Conservation (phyloP, 2,113 vertebrate genomes). For the Hemibagrus wyckioides region DNA sequence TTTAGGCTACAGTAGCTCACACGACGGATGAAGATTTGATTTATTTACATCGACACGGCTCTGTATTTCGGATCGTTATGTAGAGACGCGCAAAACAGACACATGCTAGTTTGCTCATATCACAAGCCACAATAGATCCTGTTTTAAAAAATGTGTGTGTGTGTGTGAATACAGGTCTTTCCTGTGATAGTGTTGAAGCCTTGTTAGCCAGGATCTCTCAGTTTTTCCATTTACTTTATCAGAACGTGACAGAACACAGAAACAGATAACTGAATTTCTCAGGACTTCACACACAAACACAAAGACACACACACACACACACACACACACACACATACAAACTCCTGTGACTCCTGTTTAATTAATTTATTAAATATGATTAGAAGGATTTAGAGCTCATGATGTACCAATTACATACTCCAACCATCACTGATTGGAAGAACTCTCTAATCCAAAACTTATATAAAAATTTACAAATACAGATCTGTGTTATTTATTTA, state of each 20-base stretch:
- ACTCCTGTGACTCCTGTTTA: conserved; percentile 28
- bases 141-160: conserved; percentile 2
- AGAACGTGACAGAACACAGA: conserved; percentile 33
- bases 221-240: conserved; percentile 45
- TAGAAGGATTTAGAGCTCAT: background rate
- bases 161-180: conserved; percentile 42
- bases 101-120: background rate
- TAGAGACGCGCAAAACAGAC: background rate
- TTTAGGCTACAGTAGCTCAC: background rate
- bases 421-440: background rate
- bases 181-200: conserved; percentile 37
- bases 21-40: background rate
- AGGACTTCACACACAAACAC: background rate
- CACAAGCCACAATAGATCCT: background rate
- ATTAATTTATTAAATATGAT: background rate
- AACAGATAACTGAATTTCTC: conserved; percentile 35
- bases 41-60: background rate
- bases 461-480: background rate
- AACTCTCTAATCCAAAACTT: background rate
- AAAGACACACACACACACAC: conserved; percentile 23
- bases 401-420: background rate
- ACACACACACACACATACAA: conserved; percentile 62
- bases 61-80: background rate
- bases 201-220: conserved; percentile 25
- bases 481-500: background rate